Base-by-base conservation (phyloP, 2,888 invertebrate species). In the Sphecodes monilicornis region DNA sequence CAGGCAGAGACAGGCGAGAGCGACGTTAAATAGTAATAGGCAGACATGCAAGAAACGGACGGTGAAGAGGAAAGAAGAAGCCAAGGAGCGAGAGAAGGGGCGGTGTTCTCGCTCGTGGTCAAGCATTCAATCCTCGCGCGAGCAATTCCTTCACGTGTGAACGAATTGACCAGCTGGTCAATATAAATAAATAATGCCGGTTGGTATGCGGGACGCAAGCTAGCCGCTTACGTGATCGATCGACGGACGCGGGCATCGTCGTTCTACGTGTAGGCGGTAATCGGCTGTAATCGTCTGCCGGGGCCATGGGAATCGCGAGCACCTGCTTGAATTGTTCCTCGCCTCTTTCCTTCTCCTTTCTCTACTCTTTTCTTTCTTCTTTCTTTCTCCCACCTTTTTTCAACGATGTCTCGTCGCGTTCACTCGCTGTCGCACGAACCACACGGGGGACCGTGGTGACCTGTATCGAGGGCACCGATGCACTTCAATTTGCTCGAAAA, bases 121-220 rank as follows among this genome's bases (percentile, higher is more conserved):
- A 75, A 69, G 82, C 80, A 68, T 84, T 83, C 78, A 81, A 70
- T 18, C 69, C 79, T 86, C 84, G 89, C 86, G 78, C 87, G 84
- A 68, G 80, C 89, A 90, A 91, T 90, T 90, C 91, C 90, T 83
- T 91, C 91, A 92, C 91, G 91, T 89, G 89, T 91, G 91, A 90
- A 91, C 92, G 91, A 92, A 92, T 92, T 92, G 92, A 88, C 91
- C 92, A 93, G 89, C 91, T 91, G 91, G 91, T 85, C 91, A 91
- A 93, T 91, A 92, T 92, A 93, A 92, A 93, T 93, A 93, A 93
- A 92, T 92, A 92, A 91, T 85, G 91, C 78, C 82, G 66, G 82
- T 92, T 90, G 90, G 91, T 93, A 93, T 91, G 92, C 93, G 86
- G 85, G 86, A 90, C 88, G 83, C 88, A 88, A 85, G 74, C 81